Evolutionary conservation across 2,113 vertebrate genomes (phyloP).

Genomic region (Orthonyx spaldingii): DNA sequence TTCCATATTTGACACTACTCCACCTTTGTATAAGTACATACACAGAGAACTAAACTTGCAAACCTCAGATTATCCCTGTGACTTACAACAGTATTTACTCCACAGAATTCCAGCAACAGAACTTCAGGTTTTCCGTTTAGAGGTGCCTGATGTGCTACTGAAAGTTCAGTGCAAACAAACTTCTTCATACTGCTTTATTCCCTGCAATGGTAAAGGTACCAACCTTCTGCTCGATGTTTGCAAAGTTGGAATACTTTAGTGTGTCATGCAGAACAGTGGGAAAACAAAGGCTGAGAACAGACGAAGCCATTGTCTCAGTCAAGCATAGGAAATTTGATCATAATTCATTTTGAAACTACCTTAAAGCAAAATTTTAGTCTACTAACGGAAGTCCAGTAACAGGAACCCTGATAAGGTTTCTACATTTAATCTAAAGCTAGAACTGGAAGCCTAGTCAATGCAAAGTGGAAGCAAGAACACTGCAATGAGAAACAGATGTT

Average conservation of each 20-base stretch:
- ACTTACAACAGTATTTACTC: background rate
- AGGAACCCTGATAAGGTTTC: background rate
- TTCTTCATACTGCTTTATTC: background rate
- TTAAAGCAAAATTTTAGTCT: background rate
- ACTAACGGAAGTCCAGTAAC: background rate
- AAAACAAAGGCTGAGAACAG: background rate
- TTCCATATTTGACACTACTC: background rate
- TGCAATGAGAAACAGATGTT: background rate
- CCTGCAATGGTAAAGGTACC: background rate
- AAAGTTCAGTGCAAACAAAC: background rate
- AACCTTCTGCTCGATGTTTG: background rate
- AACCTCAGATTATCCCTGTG: background rate
- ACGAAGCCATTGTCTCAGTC: background rate
- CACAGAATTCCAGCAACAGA: background rate
- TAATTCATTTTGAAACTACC: background rate
- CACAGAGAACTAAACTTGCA: background rate
- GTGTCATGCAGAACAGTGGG: background rate
- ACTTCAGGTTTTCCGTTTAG: background rate
- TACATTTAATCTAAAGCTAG: background rate
- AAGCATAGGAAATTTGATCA: background rate
- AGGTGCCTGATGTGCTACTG: background rate
- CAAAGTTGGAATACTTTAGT: background rate
- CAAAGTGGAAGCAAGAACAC: background rate
- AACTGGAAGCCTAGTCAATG: background rate
- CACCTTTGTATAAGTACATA: background rate